These are phyloP conservation scores for Mycetomoellerius zeteki DNA, from an alignment of 1,140 invertebrate species.

Conservation along the genomic window DNA sequence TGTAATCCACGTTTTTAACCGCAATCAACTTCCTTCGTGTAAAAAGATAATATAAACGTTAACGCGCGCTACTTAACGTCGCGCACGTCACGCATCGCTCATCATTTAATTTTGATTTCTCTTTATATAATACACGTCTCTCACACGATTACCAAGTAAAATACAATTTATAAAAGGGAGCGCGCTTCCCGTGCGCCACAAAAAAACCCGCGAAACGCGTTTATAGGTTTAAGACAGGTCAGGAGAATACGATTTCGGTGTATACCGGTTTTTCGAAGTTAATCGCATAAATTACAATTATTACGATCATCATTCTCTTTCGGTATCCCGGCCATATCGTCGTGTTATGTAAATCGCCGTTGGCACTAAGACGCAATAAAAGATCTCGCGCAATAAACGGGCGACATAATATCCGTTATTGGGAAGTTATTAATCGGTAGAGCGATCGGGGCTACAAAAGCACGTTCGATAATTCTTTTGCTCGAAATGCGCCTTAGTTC, in stretches of 20 bases:
- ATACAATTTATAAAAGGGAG: slow-evolving; percentile 50
- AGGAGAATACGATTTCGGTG: slow-evolving; percentile 30
- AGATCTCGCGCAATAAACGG: slow-evolving; percentile 32
- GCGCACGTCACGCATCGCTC: slow-evolving; percentile 1
- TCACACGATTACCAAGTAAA: slow-evolving; percentile 41
- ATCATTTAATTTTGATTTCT: slow-evolving; percentile 47
- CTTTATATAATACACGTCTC: slow-evolving; percentile 29
- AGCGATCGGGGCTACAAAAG: slow-evolving; percentile 1
- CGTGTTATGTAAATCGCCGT: slow-evolving; percentile 65
- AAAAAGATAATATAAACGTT: slow-evolving; percentile 39
- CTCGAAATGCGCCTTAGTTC: neutral
- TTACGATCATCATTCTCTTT: slow-evolving; percentile 65
- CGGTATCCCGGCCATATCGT: slow-evolving; percentile 18
- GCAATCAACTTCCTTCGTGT: neutral
- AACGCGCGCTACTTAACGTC: slow-evolving; percentile 30
- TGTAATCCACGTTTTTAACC: slow-evolving; percentile 31
- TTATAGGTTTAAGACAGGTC: slow-evolving; percentile 67
- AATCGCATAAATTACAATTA: slow-evolving; percentile 72
- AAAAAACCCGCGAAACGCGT: neutral
- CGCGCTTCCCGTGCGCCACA: neutral
- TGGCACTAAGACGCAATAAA: slow-evolving; percentile 55
- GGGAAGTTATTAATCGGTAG: slow-evolving; percentile 37
- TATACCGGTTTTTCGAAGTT: slow-evolving; percentile 63
- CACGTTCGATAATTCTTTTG: slow-evolving; percentile 7
- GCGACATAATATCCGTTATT: slow-evolving; percentile 48